Evolutionary conservation across 2,113 vertebrate species (phyloP), one percentile per base, ranked within the genome.

Genomic region (Platichthys flesus): DNA sequence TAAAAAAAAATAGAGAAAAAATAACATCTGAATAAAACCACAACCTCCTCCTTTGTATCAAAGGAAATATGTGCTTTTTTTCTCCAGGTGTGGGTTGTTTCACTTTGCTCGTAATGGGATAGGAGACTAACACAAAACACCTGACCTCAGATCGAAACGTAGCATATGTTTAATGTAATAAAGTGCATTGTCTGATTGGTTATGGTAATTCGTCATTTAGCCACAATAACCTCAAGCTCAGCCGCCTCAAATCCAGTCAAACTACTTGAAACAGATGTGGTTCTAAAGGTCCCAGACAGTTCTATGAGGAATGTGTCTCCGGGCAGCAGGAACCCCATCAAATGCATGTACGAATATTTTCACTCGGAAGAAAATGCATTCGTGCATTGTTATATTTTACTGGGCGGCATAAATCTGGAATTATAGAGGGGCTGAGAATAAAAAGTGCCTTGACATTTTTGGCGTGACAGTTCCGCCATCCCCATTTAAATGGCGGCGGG

Each of bases 101-200:
- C 69, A 87, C 75, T 71, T 60, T 74, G 56, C 67, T 67, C 59
- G 91, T 86, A 92, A 94, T 81, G 49, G 60, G 90, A 94, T 88
- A 76, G 79, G 74, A 90, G 42, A 52, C 84, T 91, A 93, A 94
- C 84, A 67, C 73, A 90, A 91, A 94, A 89, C 93, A 93, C 87
- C 88, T 90, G 92, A 89, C 35, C 69, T 74, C 52, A 82, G 90
- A 84, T 85, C 84, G 66, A 86, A 89, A 88, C 77, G 77, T 77
- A 80, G 83, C 81, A 85, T 84, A 61, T 63, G 10, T 63, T 84
- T 85, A 89, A 93, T 90, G 77, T 56, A 91, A 92, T 89, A 90
- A 86, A 86, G 88, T 85, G 78, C 87, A 90, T 90, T 93, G 89
- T 93, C 89, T 94, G 88, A 94, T 94, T 93, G 86, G 91, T 89